Evolutionary conservation across 1,140 invertebrate genomes (phyloP).

Genomic region (Trachymyrmex cornetzi): DNA sequence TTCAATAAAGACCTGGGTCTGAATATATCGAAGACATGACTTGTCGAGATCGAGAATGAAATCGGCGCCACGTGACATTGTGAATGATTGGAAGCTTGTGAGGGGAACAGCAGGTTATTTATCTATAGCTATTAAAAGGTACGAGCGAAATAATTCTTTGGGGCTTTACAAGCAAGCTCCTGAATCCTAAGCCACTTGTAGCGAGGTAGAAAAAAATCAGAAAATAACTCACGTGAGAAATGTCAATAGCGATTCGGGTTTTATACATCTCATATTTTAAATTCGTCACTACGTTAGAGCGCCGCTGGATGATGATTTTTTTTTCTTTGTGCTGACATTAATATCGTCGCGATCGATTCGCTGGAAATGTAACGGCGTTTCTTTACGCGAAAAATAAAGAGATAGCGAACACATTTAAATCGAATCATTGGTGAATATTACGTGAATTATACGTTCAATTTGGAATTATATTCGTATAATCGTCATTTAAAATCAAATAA

Average conservation of each 20-base stretch:
- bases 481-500: neutral
- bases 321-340: neutral
- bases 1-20: conserved; percentile 5
- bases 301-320: neutral
- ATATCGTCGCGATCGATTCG: neutral
- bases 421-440: neutral
- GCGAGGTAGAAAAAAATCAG: neutral
- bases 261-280: conserved; percentile 31
- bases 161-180: neutral
- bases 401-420: neutral
- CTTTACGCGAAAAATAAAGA: neutral
- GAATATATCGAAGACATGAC: neutral
- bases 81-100: conserved; percentile 21
- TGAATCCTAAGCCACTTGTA: neutral
- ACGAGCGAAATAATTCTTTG: conserved; percentile 44
- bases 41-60: neutral
- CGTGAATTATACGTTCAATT: neutral
- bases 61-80: neutral
- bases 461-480: neutral
- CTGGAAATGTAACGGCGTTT: neutral
- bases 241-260: neutral
- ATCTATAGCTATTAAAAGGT: conserved; percentile 13
- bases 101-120: neutral
- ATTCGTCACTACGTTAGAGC: neutral
- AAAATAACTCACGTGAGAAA: neutral